Evolutionary conservation across 1,140 invertebrate species (phyloP).

Genomic region (Ceratoteleas bidentatus): DNA sequence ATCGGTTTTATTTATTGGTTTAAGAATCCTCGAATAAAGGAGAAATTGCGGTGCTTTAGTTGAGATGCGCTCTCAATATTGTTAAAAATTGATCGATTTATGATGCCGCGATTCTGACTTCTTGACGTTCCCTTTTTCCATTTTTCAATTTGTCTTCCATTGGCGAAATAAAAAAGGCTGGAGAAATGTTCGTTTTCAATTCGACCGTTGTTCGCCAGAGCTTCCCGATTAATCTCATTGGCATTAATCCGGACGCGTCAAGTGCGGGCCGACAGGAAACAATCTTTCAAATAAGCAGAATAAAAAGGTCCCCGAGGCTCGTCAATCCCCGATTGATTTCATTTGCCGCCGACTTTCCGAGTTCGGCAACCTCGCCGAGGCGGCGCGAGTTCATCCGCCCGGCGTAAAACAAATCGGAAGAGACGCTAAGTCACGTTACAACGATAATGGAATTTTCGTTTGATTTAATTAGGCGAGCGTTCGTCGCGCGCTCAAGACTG

Average conservation of each 20-base stretch:
- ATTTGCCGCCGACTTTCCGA: conserved; percentile 37
- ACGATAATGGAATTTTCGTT: conserved; percentile 56
- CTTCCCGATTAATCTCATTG: conserved; percentile 19
- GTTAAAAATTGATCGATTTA: too few species aligned
- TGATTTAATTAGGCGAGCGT: conserved; percentile 60
- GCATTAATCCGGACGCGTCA: conserved; percentile 18
- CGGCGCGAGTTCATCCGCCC: conserved; percentile 46
- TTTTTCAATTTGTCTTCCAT: background rate
- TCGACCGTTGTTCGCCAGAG: background rate
- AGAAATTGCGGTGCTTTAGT: too few species aligned
- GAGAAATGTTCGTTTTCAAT: conserved; percentile 14
- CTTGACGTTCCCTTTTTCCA: background rate
- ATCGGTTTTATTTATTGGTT: too few species aligned
- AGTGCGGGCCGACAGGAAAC: conserved; percentile 24
- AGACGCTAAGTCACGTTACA: conserved; percentile 51
- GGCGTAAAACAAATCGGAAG: conserved; percentile 57
- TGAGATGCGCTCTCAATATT: too few species aligned
- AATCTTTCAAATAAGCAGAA: conserved; percentile 37
- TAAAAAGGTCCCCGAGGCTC: conserved; percentile 22
- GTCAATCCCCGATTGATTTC: conserved; percentile 50
- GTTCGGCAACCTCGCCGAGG: conserved; percentile 13
- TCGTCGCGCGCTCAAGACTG: conserved; percentile 28
- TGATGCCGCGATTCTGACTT: too few species aligned
- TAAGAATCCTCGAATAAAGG: too few species aligned
- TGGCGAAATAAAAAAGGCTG: too few species aligned